A percentile compares a stretch with the other conserved stretches of the same genome.
These are phyloP conservation scores for Vanessa cardui DNA, from an alignment of 2,888 invertebrate genomes.

Conservation along the genomic window DNA sequence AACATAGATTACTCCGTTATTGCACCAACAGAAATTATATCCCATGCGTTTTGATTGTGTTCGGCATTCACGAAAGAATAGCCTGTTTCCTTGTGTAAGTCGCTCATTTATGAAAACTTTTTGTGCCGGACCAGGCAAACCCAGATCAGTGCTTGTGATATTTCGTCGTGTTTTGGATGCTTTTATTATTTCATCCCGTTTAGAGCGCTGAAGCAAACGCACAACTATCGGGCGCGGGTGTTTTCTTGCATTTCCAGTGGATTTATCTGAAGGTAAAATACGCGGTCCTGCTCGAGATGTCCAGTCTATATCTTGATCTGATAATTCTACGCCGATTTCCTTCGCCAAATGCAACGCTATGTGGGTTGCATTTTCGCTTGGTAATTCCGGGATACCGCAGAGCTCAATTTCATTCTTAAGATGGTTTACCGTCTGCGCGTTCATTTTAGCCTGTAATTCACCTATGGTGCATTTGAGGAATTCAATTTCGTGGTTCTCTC, in stretches of 20 bases:
- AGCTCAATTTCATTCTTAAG: conserved; percentile 21
- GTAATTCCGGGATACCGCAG: conserved; percentile 17
- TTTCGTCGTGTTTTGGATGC: conserved; percentile 12
- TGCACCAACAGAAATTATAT: conserved; percentile 6
- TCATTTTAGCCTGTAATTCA: conserved; percentile 10
- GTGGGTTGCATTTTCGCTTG: conserved; percentile 12
- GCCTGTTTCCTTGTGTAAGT: conserved; percentile 2
- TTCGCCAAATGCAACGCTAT: conserved; percentile 2
- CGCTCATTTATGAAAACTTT: conserved; percentile 19
- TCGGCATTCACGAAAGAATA: conserved; percentile 17
- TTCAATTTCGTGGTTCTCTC: conserved; percentile 1
- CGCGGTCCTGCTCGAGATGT: conserved; percentile 7
- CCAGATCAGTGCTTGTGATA: conserved; percentile 14
- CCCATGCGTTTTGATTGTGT: conserved; percentile 3
- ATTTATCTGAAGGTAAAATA: background rate
- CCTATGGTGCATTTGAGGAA: background rate
- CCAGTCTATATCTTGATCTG: conserved; percentile 16
- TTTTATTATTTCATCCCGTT: conserved; percentile 18
- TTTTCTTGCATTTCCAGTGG: background rate
- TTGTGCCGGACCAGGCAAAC: conserved; percentile 1
- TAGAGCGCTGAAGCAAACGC: conserved; percentile 4
- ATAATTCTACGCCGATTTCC: conserved; percentile 15
- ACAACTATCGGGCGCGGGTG: conserved; percentile 7
- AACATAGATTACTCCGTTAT: conserved; percentile 5
- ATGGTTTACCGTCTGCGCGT: conserved; percentile 9